Evolutionary conservation across 2,888 invertebrate species (phyloP).

Genomic region (Uropetala carovei): DNA sequence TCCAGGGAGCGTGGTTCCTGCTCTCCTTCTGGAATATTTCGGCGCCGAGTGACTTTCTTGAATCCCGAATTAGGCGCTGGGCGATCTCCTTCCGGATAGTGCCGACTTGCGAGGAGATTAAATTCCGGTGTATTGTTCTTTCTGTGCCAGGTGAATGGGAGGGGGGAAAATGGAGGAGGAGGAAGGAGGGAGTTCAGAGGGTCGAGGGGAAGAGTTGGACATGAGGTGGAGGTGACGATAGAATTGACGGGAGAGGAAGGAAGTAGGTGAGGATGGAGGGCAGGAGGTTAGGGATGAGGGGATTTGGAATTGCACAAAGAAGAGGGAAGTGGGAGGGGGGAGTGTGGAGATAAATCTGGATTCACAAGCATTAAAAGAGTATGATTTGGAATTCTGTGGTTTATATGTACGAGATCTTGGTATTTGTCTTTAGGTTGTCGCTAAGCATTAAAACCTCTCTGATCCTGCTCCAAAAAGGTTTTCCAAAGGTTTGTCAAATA

Average conservation of each 20-base stretch:
- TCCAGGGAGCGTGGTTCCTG: slow-evolving; percentile 5
- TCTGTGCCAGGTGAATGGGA: not conserved
- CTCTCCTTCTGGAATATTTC: not conserved
- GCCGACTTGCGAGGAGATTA: not conserved
- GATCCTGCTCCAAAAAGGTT: too few species aligned
- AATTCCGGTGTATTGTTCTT: slow-evolving; percentile 27
- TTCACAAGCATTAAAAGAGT: too few species aligned
- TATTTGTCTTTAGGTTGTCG: too few species aligned
- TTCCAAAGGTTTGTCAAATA: too few species aligned
- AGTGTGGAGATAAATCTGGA: not conserved
- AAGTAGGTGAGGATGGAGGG: not conserved
- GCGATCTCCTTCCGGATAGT: slow-evolving; percentile 10
- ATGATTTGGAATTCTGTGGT: too few species aligned
- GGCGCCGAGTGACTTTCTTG: slow-evolving; percentile 18
- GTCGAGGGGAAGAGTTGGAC: not conserved
- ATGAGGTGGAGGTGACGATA: too few species aligned
- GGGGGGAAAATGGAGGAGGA: not conserved
- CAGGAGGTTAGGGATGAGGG: not conserved
- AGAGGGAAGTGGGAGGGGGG: too few species aligned
- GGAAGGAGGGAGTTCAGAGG: not conserved
- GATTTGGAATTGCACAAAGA: not conserved
- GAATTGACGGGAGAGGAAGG: too few species aligned
- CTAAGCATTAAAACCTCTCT: too few species aligned
- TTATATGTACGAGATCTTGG: too few species aligned
- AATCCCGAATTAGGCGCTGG: not conserved